Evolutionary conservation across 2,888 invertebrate species (phyloP).

Genomic region (Tineola bisselliella): DNA sequence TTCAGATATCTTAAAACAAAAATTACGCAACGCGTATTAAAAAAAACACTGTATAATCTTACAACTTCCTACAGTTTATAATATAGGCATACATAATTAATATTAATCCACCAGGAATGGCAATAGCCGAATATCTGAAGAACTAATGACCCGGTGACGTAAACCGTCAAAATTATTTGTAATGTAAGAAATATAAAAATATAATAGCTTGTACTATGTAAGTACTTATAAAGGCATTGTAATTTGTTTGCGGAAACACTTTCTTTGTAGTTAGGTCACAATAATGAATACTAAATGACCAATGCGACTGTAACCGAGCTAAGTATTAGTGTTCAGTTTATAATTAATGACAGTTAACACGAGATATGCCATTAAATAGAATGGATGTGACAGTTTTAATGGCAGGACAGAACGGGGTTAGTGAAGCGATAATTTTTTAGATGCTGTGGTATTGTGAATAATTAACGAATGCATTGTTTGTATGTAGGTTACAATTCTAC

Average conservation of each 20-base stretch:
- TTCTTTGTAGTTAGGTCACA: slow-evolving; percentile 28
- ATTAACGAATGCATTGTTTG: not conserved
- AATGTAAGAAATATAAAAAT: too few relatives aligned
- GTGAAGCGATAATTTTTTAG: not conserved
- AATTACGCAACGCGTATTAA: too few relatives aligned
- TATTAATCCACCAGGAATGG: too few relatives aligned
- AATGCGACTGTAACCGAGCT: slow-evolving; percentile 18
- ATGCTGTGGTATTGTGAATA: not conserved
- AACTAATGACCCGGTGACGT: too few relatives aligned
- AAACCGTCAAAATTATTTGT: too few relatives aligned
- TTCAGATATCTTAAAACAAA: too few relatives aligned
- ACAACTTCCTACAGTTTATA: too few relatives aligned
- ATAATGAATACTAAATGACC: slow-evolving; percentile 33
- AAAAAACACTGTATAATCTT: too few relatives aligned
- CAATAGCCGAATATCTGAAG: too few relatives aligned
- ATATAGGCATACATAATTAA: too few relatives aligned
- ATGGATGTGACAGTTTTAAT: slow-evolving; percentile 5
- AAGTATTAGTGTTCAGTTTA: not conserved
- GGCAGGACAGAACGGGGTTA: not conserved
- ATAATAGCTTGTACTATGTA: too few relatives aligned
- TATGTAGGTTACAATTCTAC: not conserved
- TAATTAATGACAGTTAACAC: not conserved
- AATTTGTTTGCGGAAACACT: slow-evolving; percentile 37
- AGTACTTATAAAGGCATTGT: slow-evolving; percentile 15
- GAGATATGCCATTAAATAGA: not conserved